A percentile compares a stretch with the other conserved stretches of the same genome.
These are phyloP conservation scores for Drosophila borborema DNA, from an alignment of 2,888 invertebrate genomes.

Conservation along the genomic window DNA sequence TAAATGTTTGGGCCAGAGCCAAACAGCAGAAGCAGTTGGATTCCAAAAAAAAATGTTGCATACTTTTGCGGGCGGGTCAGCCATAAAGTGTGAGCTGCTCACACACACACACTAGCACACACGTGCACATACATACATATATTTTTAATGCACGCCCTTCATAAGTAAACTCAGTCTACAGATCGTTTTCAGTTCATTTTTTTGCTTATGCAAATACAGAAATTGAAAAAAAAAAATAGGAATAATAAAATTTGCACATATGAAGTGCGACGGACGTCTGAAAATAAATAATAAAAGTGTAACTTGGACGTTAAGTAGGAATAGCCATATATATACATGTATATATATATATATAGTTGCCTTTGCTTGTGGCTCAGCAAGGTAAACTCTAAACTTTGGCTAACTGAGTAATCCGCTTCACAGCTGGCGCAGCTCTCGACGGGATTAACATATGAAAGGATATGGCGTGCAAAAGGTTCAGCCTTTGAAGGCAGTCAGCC, in stretches of 20 bases:
- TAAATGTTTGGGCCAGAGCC: conserved; percentile 54
- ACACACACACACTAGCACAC: background rate
- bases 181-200: conserved; percentile 36
- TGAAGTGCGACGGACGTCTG: conserved; percentile 31
- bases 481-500: conserved; percentile 38
- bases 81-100: conserved; percentile 27
- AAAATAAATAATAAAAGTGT: conserved; percentile 47
- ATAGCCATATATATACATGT: background rate
- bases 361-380: conserved; percentile 17
- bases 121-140: background rate
- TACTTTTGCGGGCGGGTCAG: conserved; percentile 35
- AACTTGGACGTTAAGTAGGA: conserved; percentile 15
- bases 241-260: conserved; percentile 27
- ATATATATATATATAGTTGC: background rate
- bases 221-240: conserved; percentile 42
- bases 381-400: conserved; percentile 49
- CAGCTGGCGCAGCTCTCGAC: conserved; percentile 40
- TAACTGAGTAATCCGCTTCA: conserved; percentile 45
- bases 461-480: conserved; percentile 34
- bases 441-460: conserved; percentile 72
- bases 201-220: conserved; percentile 47
- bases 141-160: conserved; percentile 30
- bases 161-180: conserved; percentile 26
- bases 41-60: conserved; percentile 42
- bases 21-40: conserved; percentile 12